Evolutionary conservation across 37 sponge, comb jelly and placozoan species (phyloP).

Genomic region (Beroe forskalii): DNA sequence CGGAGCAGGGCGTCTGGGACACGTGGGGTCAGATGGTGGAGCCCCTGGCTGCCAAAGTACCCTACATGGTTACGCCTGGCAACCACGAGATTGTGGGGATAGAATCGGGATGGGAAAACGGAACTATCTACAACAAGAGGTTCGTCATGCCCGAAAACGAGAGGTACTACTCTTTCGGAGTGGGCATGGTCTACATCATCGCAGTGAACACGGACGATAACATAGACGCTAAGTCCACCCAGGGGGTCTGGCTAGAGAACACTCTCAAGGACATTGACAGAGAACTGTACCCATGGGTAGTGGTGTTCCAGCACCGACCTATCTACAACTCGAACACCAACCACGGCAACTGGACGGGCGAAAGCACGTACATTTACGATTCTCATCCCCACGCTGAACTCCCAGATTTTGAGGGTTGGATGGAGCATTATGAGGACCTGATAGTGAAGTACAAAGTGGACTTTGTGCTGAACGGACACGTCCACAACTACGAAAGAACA

Average conservation of each 20-base stretch:
- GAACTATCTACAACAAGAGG: slow-evolving; percentile 45
- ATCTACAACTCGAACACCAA: slow-evolving; percentile 65
- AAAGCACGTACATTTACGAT: neutral
- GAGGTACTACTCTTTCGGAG: slow-evolving; percentile 51
- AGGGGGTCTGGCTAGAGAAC: slow-evolving; percentile 40
- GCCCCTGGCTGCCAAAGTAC: slow-evolving; percentile 30
- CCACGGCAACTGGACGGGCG: slow-evolving; percentile 54
- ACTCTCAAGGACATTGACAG: slow-evolving; percentile 25
- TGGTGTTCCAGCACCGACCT: slow-evolving; percentile 66
- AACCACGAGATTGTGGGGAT: slow-evolving; percentile 58
- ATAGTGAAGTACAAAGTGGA: slow-evolving; percentile 27
- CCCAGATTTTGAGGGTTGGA: neutral
- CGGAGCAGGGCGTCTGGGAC: slow-evolving; percentile 64
- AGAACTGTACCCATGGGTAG: slow-evolving; percentile 44
- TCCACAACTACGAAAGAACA: slow-evolving; percentile 54
- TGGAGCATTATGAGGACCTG: slow-evolving; percentile 7
- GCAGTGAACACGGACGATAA: slow-evolving; percentile 63
- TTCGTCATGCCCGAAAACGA: slow-evolving; percentile 67
- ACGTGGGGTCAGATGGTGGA: slow-evolving; percentile 67
- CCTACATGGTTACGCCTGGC: slow-evolving; percentile 67
- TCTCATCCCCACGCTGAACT: neutral
- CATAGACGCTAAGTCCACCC: slow-evolving; percentile 3
- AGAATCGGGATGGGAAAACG: slow-evolving; percentile 57
- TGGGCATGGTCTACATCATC: slow-evolving; percentile 66
- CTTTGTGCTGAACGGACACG: slow-evolving; percentile 42